A percentile compares a stretch with the other conserved stretches of the same genome.
Conservation (phyloP, 2,797 vertebrate genomes). For the Threskiornis aethiopicus region DNA sequence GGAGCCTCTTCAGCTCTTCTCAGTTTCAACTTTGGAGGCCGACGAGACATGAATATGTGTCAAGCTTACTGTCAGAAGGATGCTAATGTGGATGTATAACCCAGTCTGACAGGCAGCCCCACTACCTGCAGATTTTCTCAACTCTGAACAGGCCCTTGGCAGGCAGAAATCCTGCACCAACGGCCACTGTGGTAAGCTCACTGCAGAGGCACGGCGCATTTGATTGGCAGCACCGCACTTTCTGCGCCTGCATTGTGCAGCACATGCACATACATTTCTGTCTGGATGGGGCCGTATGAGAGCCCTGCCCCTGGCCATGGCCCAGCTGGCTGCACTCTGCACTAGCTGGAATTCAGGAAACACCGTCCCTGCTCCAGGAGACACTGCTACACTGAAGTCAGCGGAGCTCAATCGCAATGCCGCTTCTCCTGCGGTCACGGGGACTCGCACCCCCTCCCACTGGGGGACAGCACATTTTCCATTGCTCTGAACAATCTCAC, state of each 20-base stretch:
- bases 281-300: fast-evolving
- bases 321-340: neutral
- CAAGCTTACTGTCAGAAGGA: neutral
- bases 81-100: fast-evolving
- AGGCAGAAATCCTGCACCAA: neutral
- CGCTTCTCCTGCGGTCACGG: neutral
- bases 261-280: fast-evolving
- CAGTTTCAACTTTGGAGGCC: neutral
- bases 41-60: fast-evolving
- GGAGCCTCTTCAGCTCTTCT: neutral
- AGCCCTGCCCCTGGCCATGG: neutral
- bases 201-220: fast-evolving
- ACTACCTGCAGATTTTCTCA: neutral
- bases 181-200: fast-evolving
- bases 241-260: neutral
- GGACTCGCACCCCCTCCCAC: neutral
- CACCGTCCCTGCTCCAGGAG: neutral
- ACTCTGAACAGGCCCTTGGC: neutral
- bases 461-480: neutral
- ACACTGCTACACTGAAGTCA: neutral
- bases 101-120: neutral
- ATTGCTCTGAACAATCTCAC: neutral
- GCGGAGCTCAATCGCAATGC: neutral
- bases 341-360: neutral
- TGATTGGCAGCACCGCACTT: neutral